phyloP scores from a whole-genome alignment of 2,888 invertebrate genomes.

The Folsomia manolachei region DNA sequence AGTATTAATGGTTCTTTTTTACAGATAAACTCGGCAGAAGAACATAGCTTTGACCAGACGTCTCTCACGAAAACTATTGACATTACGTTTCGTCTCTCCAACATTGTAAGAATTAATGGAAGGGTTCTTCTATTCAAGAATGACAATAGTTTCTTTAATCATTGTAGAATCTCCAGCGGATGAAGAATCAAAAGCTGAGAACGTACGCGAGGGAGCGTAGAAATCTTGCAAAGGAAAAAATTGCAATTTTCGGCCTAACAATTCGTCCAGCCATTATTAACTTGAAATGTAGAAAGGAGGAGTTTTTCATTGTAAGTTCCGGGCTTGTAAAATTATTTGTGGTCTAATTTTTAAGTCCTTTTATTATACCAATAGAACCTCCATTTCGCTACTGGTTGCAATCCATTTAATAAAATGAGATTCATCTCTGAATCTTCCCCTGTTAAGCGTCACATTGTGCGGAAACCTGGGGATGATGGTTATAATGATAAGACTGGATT shows the following conservation, averaged over 20 bases:
- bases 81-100: slow-evolving; percentile 40
- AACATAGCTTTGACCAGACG: slow-evolving; percentile 27
- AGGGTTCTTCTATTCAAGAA: background rate
- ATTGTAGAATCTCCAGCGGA: background rate
- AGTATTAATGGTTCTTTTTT: background rate
- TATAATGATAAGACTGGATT: background rate
- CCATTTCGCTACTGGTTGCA: background rate
- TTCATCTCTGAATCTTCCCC: background rate
- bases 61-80: slow-evolving; percentile 43
- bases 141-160: background rate
- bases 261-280: slow-evolving; percentile 46
- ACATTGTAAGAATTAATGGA: slow-evolving; percentile 25
- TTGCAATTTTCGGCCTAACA: slow-evolving; percentile 41
- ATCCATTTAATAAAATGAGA: slow-evolving; percentile 6
- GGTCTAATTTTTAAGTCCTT: background rate
- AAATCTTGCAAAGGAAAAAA: slow-evolving; percentile 28
- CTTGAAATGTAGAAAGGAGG: slow-evolving; percentile 33
- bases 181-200: background rate
- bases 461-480: background rate
- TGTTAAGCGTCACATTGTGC: background rate
- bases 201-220: background rate
- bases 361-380: background rate
- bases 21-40: background rate
- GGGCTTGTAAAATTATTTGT: background rate
- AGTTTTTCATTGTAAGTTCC: slow-evolving; percentile 35